Evolutionary conservation across 2,888 invertebrate species (phyloP).

Genomic region (Eustalomyia histrio): DNA sequence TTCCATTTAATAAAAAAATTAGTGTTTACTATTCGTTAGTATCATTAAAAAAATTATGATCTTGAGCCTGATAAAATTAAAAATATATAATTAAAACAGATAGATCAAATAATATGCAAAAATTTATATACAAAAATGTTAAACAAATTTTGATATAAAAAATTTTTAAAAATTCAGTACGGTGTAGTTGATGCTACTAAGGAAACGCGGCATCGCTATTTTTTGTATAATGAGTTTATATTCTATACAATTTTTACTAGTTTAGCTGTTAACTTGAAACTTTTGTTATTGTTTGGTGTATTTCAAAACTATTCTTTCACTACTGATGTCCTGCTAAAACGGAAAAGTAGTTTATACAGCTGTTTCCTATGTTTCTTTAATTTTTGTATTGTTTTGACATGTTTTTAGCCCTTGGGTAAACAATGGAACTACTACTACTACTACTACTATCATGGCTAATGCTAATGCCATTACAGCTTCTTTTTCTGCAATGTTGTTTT

Average conservation of each 20-base stretch:
- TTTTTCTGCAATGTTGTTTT: not conserved
- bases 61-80: no score
- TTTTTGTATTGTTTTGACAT: constrained; percentile 65
- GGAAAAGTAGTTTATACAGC: constrained; percentile 65
- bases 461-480: not conserved
- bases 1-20: no score
- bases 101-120: no score
- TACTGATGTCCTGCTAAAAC: constrained; percentile 48
- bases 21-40: no score
- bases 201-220: constrained; percentile 50
- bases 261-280: constrained; percentile 55
- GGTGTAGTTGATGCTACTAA: constrained; percentile 5
- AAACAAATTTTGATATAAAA: no score
- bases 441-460: not conserved
- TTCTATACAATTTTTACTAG: constrained; percentile 28
- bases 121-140: no score
- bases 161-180: constrained; percentile 7
- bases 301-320: constrained; percentile 24
- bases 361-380: constrained; percentile 64
- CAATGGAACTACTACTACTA: constrained; percentile 38
- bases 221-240: constrained; percentile 55
- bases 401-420: constrained; percentile 63
- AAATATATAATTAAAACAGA: no score
- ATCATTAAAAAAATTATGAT: no score
- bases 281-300: constrained; percentile 49